Evolutionary conservation across 2,113 vertebrate genomes (phyloP).

Genomic region (Pardalotus punctatus): DNA sequence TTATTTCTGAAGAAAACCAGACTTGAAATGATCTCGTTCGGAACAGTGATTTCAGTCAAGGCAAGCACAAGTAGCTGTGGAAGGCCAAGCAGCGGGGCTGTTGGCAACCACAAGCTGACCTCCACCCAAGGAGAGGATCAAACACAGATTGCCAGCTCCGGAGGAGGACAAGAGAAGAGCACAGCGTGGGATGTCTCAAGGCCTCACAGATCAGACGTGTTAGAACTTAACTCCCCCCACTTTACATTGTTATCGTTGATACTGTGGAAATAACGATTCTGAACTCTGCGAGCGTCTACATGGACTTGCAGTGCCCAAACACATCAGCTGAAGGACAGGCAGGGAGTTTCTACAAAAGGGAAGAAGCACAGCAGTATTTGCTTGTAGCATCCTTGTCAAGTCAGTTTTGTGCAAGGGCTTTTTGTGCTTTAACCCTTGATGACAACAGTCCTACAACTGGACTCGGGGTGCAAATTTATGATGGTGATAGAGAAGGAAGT

Average conservation of each 20-base stretch:
- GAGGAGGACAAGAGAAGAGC: not conserved
- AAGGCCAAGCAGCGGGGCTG: not conserved
- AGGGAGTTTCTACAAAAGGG: not conserved
- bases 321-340: not conserved
- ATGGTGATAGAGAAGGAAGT: not conserved
- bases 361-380: not conserved
- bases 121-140: not conserved
- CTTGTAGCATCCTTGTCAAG: not conserved
- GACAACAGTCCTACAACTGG: not conserved
- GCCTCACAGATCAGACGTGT: not conserved
- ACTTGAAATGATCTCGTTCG: not conserved
- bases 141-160: not conserved
- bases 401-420: not conserved
- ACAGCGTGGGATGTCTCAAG: not conserved
- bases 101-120: not conserved
- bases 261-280: not conserved
- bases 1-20: not conserved
- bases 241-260: not conserved
- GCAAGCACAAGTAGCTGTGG: not conserved
- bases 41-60: rapidly evolving
- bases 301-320: not conserved
- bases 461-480: not conserved
- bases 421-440: not conserved
- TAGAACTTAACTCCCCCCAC: not conserved
- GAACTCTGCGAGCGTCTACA: not conserved